Evolutionary conservation across 2,888 invertebrate genomes (phyloP).

Genomic region (Muscina levida): DNA sequence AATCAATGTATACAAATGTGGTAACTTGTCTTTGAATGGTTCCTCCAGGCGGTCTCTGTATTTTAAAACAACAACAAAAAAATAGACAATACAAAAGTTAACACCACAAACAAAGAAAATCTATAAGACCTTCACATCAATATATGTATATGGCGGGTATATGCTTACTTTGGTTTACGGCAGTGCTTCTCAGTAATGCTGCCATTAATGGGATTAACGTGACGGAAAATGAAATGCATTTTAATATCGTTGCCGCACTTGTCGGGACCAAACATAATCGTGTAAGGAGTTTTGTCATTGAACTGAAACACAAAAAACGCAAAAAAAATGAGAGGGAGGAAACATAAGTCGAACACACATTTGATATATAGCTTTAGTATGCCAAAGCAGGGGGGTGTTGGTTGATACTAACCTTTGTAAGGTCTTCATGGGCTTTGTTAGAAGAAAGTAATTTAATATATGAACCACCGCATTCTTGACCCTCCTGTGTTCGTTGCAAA

Average conservation of each 20-base stretch:
- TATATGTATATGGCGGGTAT: no score
- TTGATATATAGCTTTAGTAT: background rate
- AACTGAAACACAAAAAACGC: conserved; percentile 80
- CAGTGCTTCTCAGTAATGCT: conserved; percentile 96
- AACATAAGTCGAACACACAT: background rate
- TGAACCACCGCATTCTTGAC: conserved; percentile 99
- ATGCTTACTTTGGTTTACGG: conserved; percentile 89
- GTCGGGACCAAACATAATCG: conserved; percentile 99
- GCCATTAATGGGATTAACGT: conserved; percentile 95
- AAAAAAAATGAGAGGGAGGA: conserved; percentile 19
- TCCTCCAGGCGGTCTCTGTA: conserved; percentile 88
- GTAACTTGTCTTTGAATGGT: conserved; percentile 94
- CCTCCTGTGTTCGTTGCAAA: conserved; percentile 83
- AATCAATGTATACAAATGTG: conserved; percentile 91
- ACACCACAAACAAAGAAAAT: conserved; percentile 43
- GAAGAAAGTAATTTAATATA: conserved; percentile 95
- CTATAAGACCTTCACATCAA: no score
- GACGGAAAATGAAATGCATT: conserved; percentile 95
- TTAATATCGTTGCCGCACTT: conserved; percentile 98
- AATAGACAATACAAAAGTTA: conserved; percentile 26
- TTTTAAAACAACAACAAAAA: no score
- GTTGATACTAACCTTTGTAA: conserved; percentile 81
- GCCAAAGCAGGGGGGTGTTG: background rate
- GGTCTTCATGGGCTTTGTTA: conserved; percentile 85
- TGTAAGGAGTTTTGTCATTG: conserved; percentile 97